Evolutionary conservation across 30 jellyfish, hydroid and myxozoan species (phyloP), one percentile per base, ranked within the genome.

Genomic region (Hydractinia echinata): DNA sequence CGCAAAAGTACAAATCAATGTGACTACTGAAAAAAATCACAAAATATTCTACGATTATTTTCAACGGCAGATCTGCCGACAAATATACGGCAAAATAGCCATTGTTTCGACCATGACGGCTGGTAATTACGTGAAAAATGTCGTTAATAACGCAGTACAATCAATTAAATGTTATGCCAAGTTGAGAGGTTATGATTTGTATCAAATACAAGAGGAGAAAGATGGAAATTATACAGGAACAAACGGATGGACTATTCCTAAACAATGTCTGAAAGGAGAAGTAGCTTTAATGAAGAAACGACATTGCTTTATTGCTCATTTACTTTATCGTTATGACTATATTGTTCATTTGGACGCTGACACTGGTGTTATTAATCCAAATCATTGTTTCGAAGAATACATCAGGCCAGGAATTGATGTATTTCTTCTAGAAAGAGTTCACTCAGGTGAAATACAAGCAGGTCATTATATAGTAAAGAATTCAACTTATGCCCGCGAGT

Each of bases 331-430:
- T 74, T 50, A 74, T 50, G 83, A 74, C 15, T 74, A 74, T 44
- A 58, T 74, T 5, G 69, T 51, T 50, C 83, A 74, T 74, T 49
- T 74, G 62, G 83, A 74, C 4, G 83, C 69, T 19, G 83, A 74
- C 14, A 30, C 83, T 5, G 83, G 83, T 4, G 68, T 74, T 50
- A 39, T 74, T 13, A 74, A 74, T 10, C 76, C 83, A 4, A 21
- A 49, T 44, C 83, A 74, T 55, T 74, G 83, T 58, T 74, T 74
- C 66, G 83, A 74, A 49, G 83, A 74, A 74, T 74, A 74, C 54
- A 74, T 74, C 6, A 74, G 30, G 7, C 83, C 83, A 20, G 83
- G 83, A 30, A 58, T 74, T 30, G 83, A 74, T 74, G 68, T 74
- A 10, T 74, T 74, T 74, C 83, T 49, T 52, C 20, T 74, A 55